Percentiles rank a stretch among this genome's conserved stretches.
These are phyloP conservation scores for Thereva unica DNA, from an alignment of 2,888 invertebrate genomes.

Conservation along the genomic window DNA sequence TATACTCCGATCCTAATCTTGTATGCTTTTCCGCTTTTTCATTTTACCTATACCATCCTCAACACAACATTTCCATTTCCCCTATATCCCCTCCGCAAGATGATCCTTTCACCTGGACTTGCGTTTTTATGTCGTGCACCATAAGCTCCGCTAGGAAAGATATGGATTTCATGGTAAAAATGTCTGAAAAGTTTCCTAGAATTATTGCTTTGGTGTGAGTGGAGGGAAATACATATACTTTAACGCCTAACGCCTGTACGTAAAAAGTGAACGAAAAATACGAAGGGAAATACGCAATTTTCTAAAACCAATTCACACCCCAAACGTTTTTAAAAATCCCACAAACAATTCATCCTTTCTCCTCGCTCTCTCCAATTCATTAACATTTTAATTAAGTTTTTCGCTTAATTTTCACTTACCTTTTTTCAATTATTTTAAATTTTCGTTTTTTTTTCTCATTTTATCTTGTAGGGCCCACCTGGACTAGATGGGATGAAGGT, in stretches of 20 bases:
- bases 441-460: slow-evolving; percentile 19
- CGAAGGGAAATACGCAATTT: too few species aligned
- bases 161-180: too few species aligned
- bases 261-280: too few species aligned
- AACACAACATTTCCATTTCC: background rate
- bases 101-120: slow-evolving; percentile 2
- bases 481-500: slow-evolving; percentile 97
- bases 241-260: too few species aligned
- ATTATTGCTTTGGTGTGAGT: background rate
- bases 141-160: too few species aligned
- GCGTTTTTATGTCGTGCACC: too few species aligned
- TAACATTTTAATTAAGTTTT: slow-evolving; percentile 35
- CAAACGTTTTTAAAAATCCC: background rate
- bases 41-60: slow-evolving; percentile 27
- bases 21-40: slow-evolving; percentile 19
- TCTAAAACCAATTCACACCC: background rate
- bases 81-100: background rate
- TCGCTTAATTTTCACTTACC: slow-evolving; percentile 10
- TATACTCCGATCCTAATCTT: slow-evolving; percentile 29
- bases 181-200: slow-evolving; percentile 4
- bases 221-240: too few species aligned
- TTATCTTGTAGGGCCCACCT: slow-evolving; percentile 73
- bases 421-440: slow-evolving; percentile 28
- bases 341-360: background rate
- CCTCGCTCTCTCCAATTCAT: slow-evolving; percentile 9